These are phyloP conservation scores for Neoarius graeffei DNA, from an alignment of 2,113 vertebrate genomes.

Conservation along the genomic window DNA sequence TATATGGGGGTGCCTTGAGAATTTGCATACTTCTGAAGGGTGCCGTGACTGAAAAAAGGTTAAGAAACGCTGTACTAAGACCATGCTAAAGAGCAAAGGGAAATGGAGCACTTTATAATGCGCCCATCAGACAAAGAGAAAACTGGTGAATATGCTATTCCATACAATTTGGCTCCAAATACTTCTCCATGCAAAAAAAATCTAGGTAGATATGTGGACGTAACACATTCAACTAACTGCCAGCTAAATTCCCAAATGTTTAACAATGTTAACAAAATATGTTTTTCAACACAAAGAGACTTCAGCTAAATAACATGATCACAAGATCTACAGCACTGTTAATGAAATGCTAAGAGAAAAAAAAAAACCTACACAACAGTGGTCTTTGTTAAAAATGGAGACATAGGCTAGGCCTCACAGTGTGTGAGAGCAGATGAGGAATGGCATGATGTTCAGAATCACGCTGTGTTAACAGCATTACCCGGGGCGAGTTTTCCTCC, in stretches of 20 bases:
- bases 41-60: no score
- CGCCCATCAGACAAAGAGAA: background rate
- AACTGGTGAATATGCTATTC: background rate
- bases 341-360: background rate
- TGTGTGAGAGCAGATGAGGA: conserved; percentile 18
- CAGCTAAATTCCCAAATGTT: background rate
- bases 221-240: background rate
- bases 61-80: background rate
- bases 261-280: conserved; percentile 8
- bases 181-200: background rate
- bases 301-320: background rate
- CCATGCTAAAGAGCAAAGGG: background rate
- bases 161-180: no score
- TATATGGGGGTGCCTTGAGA: no score
- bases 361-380: background rate
- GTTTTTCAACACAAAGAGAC: conserved; percentile 14
- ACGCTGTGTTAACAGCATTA: conserved; percentile 46
- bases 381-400: conserved; percentile 12
- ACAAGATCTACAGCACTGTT: conserved; percentile 11
- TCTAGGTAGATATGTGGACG: background rate
- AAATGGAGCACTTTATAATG: conserved; percentile 24
- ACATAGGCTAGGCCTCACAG: background rate
- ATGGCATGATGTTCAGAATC: background rate
- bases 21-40: no score
- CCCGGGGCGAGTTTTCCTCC: conserved; percentile 44